These are phyloP conservation scores for Scotopteryx bipunctaria DNA, from an alignment of 2,888 invertebrate genomes.

Conservation along the genomic window DNA sequence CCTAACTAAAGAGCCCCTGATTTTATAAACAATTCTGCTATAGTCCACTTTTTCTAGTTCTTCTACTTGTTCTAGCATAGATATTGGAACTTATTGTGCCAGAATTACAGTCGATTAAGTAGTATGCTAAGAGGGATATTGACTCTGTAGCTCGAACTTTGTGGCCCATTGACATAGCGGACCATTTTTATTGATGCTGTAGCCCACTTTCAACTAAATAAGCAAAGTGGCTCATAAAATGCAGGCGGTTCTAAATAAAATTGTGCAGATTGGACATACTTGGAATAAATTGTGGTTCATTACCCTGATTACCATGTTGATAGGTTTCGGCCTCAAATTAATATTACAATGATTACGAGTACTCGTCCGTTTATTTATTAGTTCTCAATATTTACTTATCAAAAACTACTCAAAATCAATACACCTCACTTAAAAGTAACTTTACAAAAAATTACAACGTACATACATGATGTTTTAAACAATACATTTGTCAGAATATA, in stretches of 20 bases:
- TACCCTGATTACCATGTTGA: slow-evolving; percentile 77
- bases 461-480: slow-evolving; percentile 61
- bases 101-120: too few relatives aligned
- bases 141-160: too few relatives aligned
- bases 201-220: not conserved
- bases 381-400: slow-evolving; percentile 78
- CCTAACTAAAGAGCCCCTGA: not conserved
- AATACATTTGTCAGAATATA: slow-evolving; percentile 30
- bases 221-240: not conserved
- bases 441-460: slow-evolving; percentile 79
- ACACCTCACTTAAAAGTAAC: slow-evolving; percentile 71
- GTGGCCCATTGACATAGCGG: too few relatives aligned
- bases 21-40: not conserved
- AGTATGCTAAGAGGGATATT: too few relatives aligned
- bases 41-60: not conserved
- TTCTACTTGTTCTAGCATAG: too few relatives aligned
- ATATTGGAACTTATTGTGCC: too few relatives aligned
- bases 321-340: slow-evolving; percentile 37
- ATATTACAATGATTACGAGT: slow-evolving; percentile 37
- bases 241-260: not conserved
- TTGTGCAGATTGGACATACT: slow-evolving; percentile 5
- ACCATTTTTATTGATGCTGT: too few relatives aligned
- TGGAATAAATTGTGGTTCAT: slow-evolving; percentile 34
- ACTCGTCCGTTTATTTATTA: slow-evolving; percentile 70
- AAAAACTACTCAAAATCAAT: slow-evolving; percentile 79